Base-by-base conservation (phyloP, 1,140 invertebrate species). In the Brachionus asplanchnoidis region DNA sequence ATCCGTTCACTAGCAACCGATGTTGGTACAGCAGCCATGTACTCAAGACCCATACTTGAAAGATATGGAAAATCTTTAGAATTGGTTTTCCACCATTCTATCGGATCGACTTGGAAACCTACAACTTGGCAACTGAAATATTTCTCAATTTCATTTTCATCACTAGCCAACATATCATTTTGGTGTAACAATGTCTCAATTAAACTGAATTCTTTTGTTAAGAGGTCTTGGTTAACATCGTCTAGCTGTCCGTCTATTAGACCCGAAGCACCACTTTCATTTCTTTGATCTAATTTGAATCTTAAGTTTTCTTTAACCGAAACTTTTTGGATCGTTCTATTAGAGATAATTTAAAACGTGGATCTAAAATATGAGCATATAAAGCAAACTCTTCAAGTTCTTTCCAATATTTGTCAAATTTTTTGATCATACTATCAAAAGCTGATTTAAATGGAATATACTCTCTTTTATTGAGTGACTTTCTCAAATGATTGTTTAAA, bases 381-480 rank as follows among this genome's bases (percentile, higher is more conserved):
- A 65, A 23, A 26, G 23, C 23, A 65, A 65, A 65, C 56, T 65
- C 56, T 65, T 65, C 56, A 23, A 65, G n/a, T 65, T 65, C 56
- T 65, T 65, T 17, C 56, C 56, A 65, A 65, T 65, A 65, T 65
- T 65, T 65, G n/a, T 65, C 56, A 65, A 65, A 65, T 65, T 65
- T 65, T 65, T 23, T 23, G 23, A 26, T 23, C 56, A 65, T 65
- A 23, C 23, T 65, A 23, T 65, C 17, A n/a, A 65, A 65, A 26
- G 56, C 56, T 23, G 56, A 26, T 23, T 65, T 65, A 26, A 23
- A 65, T 65, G 23, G 23, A 65, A 65, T 23, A 65, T 65, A 65
- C 23, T 65, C 56, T 65, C 56, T 65, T 65, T 65, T 65, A 65
- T 65, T 65, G 17, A 65, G 17, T 26, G 23, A 23, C 23, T 65